These are phyloP conservation scores for Epizoanthus rinbou DNA, from an alignment of 92 coral and sea anemone species.

Conservation along the genomic window DNA sequence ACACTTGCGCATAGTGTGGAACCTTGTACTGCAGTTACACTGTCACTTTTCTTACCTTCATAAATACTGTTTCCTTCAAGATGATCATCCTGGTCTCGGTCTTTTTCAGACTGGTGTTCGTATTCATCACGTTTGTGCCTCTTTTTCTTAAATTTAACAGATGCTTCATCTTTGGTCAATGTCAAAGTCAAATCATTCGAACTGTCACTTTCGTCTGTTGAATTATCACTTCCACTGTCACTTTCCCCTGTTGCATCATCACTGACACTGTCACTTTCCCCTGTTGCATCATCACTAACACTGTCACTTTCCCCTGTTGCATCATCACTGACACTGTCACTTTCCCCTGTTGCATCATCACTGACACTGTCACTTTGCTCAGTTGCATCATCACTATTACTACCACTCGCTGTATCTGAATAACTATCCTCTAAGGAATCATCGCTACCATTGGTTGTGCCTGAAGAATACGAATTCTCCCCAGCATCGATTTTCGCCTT, in stretches of 20 bases:
- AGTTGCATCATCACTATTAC: neutral
- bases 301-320: too few species aligned
- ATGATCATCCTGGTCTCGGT: neutral
- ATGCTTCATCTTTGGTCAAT: neutral
- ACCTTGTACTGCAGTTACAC: neutral
- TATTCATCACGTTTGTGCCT: neutral
- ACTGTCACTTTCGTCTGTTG: neutral
- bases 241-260: neutral
- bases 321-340: neutral
- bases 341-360: neutral
- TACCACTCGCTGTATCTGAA: neutral
- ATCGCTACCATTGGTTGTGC: neutral
- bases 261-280: neutral
- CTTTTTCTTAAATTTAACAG: neutral
- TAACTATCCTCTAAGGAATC: neutral
- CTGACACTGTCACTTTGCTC: slow-evolving; percentile 2
- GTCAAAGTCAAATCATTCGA: neutral
- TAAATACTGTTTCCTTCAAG: neutral
- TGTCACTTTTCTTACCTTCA: neutral
- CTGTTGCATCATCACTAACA: neutral
- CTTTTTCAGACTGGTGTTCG: neutral
- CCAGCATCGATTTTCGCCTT: too few species aligned
- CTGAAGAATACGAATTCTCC: neutral
- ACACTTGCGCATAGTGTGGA: neutral
- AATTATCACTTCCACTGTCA: neutral